Base-by-base conservation (phyloP, 2,797 vertebrate species). In the Nyctalus aviator region DNA sequence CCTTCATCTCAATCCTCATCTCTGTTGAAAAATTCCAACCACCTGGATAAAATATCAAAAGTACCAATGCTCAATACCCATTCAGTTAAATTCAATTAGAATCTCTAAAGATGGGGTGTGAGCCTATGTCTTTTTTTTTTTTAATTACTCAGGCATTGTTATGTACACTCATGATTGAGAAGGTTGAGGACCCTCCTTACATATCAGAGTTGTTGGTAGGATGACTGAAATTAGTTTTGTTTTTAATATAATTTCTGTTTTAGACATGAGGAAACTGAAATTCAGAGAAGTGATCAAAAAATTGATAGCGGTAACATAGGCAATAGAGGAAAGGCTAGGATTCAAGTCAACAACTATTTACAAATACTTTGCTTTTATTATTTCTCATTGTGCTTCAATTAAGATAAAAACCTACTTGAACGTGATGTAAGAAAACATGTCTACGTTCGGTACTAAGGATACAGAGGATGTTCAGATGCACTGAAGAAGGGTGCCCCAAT, bases 201-300 rank as follows among this genome's bases (percentile, higher is more conserved):
- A 11, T 48, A 48, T 57, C 18, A 78, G 62, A 8, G 53, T n/a
- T 75, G n/a, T 46, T 55, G 12, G 5, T 50, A 25, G 15, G 15
- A 44, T 57, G 12, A 21, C 72, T 44, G 10, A 11, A 5, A 75
- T 8, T n/a, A 46, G 1, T 48, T 71, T 37, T 37, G 69, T 91
- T n/a, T 21, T 20, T 30, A 48, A 32, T n/a, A 21, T 10, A 20
- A 73, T 37, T 73, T 59, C 57, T 86, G 0, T 92, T 59, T 79
- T 83, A 81, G 2, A n/a, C 72, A 64, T 8, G 8, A 92, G n/a
- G 53, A 93, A 71, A 79, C 41, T 41, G 41, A 90, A 91, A 91
- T 84, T 59, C 62, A 91, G 18, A 83, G 5, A 76, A 1, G 10
- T 53, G 4, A 41, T 50, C 15, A 66, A 68, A 25, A 23, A 69